Base-by-base conservation (phyloP, 2,888 invertebrate genomes). In the Xanthorhoe spadicearia region DNA sequence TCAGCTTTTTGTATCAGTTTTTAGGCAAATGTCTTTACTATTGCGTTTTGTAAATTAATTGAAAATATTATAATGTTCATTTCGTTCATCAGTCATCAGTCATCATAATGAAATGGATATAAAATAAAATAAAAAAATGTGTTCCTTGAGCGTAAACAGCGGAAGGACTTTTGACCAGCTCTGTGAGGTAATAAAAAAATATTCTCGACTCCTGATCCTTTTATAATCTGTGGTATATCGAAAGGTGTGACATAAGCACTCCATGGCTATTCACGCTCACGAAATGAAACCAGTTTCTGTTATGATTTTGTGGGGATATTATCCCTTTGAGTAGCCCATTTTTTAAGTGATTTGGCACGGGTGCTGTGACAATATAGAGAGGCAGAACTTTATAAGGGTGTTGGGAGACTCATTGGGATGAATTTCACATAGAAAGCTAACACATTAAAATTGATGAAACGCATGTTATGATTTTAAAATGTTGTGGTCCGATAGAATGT, bases 191-290 rank as follows among this genome's bases (percentile, higher is more conserved):
- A n/a, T n/a, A n/a, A n/a, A n/a, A n/a, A n/a, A n/a, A n/a, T n/a
- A n/a, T n/a, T n/a, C n/a, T n/a, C n/a, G n/a, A n/a, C 54, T 17
- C 35, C 53, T 60, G 32, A 50, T 46, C 43, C 50, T 52, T 50
- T 46, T 48, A 52, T 57, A 57, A 38, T 19, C 58, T 68, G 57
- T 68, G 64, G 17, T 23, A 46, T 51, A 85, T 81, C 78, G 83
- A 90, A 91, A 92, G 92, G 92, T 92, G 92, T 83, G 83, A 88
- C 77, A 81, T 86, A 87, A 84, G 82, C 82, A 83, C 88, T 87
- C 85, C 72, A 85, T 78, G 76, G 74, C 80, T 84, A 90, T 90
- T 89, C 88, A 86, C 81, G 81, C 74, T 79, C 87, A 87, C 86
- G 88, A 75, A 85, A 83, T 82, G 74, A 78, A 86, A 86, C 85